A percentile compares a stretch with the other conserved stretches of the same genome.
These are phyloP conservation scores for Clistopyga incitator DNA, from an alignment of 2,888 invertebrate species.

Conservation along the genomic window DNA sequence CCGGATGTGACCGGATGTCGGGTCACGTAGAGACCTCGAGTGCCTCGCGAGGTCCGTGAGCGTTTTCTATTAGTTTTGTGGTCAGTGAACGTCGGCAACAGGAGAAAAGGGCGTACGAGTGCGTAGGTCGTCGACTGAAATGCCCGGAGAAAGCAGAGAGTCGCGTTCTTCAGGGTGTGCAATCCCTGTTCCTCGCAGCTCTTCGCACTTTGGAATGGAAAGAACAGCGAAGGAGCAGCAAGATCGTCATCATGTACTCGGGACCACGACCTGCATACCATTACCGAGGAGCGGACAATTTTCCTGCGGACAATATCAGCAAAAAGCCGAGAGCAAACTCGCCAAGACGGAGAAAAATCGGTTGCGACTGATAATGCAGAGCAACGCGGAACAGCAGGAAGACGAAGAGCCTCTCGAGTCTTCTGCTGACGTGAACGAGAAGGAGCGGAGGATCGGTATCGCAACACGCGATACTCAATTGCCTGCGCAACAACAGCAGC, in stretches of 20 bases:
- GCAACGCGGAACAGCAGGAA: conserved; percentile 56
- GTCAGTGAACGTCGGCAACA: neutral
- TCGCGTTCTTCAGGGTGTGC: conserved; percentile 28
- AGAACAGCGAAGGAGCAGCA: conserved; percentile 29
- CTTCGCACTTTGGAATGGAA: conserved; percentile 32
- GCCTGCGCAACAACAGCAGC: conserved; percentile 20
- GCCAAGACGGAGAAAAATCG: conserved; percentile 82
- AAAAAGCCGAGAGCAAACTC: conserved; percentile 75
- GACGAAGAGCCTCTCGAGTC: conserved; percentile 27
- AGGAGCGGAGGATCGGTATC: conserved; percentile 71
- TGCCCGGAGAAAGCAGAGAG: conserved; percentile 66
- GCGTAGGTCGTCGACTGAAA: conserved; percentile 19
- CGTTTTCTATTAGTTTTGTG: conserved; percentile 1
- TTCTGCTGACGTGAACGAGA: conserved; percentile 68
- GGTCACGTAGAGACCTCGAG: conserved; percentile 29
- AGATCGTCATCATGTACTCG: conserved; percentile 25
- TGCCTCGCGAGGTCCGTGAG: conserved; percentile 25
- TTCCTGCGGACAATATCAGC: conserved; percentile 55
- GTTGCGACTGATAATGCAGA: conserved; percentile 77
- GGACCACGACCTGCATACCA: conserved; percentile 72
- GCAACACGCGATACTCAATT: conserved; percentile 41
- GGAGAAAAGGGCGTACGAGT: neutral
- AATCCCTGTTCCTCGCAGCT: conserved; percentile 37
- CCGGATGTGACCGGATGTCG: conserved; percentile 34
- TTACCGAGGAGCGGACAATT: conserved; percentile 72